phyloP scores from a whole-genome alignment of 2,113 vertebrate species.

The Nicator chloris region DNA sequence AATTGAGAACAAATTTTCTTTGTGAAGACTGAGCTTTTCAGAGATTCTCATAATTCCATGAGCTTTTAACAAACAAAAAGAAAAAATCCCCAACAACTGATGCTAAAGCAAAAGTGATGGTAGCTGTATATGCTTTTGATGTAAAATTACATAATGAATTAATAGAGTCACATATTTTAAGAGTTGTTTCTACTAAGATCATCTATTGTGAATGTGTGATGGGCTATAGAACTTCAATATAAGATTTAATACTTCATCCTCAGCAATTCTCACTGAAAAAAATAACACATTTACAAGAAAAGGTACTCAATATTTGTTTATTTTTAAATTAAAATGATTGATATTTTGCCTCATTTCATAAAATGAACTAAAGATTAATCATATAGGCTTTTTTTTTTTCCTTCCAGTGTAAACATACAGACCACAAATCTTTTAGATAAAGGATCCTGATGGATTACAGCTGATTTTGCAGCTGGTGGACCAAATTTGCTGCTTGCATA shows the following conservation, averaged over 20 bases:
- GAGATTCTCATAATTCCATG: neutral
- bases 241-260: neutral
- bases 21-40: neutral
- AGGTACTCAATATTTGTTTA: neutral
- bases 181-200: neutral
- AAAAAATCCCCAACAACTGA: neutral
- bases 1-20: neutral
- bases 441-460: neutral
- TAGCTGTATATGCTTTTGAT: neutral
- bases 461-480: neutral
- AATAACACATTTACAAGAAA: neutral
- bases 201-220: neutral
- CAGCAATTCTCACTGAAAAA: neutral
- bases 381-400: neutral
- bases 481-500: neutral
- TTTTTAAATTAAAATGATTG: neutral
- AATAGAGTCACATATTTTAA: neutral
- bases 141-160: neutral
- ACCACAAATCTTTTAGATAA: neutral
- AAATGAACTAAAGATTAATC: neutral
- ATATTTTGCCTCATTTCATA: neutral
- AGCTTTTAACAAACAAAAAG: neutral
- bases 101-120: neutral
- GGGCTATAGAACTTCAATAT: neutral
- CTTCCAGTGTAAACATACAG: neutral